Base-by-base conservation (phyloP, 2,113 vertebrate species). In the Sinocyclocheilus grahami region DNA sequence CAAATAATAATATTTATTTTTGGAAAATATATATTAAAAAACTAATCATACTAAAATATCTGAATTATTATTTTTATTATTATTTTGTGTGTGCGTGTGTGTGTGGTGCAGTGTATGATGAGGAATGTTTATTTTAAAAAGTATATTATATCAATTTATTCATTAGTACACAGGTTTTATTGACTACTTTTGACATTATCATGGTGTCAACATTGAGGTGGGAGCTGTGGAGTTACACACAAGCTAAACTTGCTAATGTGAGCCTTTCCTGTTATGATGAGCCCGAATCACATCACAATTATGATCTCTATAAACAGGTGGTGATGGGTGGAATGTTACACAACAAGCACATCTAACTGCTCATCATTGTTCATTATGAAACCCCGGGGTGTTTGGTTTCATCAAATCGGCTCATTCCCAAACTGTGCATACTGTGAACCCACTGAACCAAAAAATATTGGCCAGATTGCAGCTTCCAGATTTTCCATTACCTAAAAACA, bases 381-480 rank as follows among this genome's bases (percentile, higher is more conserved):
- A 63, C 14, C 39, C 13, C 4, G 10, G 20, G 13, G 71, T 53
- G 42, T 37, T 33, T 53, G 27, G 62, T 84, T 80, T 65, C 62
- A 42, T 58, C 74, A 60, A 39, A 84, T 14, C 13, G 5, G 39
- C 30, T 42, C 27, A 13, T 84, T 63, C 48, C 37, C 53, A 72
- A 83, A 83, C 20, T 39, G 65, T 30, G 42, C 65, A 33, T 67
- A 65, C 51, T n/a, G 65, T 53, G 46, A 83, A 83, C 46, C 30
- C 37, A 46, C 27, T 60, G 42, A 69, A 78, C n/a, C 33, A 71
- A 53, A 76, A 75, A 85, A 86, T 87, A 87, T 81, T 75, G 86
- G 90, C 88, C 89, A 92, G 91, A 93, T 87, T 91, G 91, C 13
- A 86, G 86, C 86, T 88, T 88, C 22, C 79, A 79, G 78, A 87